Conservation (phyloP, 2,797 vertebrate genomes). For the Paramormyrops hopkinsi region DNA sequence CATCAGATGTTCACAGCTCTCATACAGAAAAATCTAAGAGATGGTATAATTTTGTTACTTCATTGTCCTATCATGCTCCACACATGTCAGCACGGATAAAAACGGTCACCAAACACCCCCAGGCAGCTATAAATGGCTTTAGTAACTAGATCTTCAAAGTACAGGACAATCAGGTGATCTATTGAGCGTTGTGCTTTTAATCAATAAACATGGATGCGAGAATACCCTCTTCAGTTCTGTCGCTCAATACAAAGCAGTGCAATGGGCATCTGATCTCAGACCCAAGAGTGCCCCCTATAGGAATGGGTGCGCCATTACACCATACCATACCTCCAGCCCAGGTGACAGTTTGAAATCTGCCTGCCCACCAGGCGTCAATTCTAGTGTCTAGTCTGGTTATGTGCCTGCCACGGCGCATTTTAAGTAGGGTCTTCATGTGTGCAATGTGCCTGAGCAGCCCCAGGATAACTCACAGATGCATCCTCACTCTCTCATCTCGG, state of each 20-base stretch:
- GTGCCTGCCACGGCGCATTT: background rate
- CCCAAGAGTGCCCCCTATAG: conserved; percentile 7
- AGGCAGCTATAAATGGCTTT: background rate
- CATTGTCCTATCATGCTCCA: background rate
- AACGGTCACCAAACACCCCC: background rate
- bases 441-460: background rate
- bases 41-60: background rate
- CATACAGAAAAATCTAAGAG: background rate
- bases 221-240: background rate
- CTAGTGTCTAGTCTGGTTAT: background rate
- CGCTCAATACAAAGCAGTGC: background rate
- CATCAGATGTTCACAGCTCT: background rate
- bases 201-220: background rate
- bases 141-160: background rate
- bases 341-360: background rate
- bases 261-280: background rate
- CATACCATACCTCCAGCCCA: background rate
- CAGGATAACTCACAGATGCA: background rate
- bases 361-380: background rate
- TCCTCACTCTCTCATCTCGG: background rate
- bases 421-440: background rate
- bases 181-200: background rate
- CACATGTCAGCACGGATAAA: background rate
- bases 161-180: background rate
- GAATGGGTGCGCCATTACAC: too few species aligned